Evolutionary conservation across 2,888 invertebrate species (phyloP).

Genomic region (Drosophila kanekoi): DNA sequence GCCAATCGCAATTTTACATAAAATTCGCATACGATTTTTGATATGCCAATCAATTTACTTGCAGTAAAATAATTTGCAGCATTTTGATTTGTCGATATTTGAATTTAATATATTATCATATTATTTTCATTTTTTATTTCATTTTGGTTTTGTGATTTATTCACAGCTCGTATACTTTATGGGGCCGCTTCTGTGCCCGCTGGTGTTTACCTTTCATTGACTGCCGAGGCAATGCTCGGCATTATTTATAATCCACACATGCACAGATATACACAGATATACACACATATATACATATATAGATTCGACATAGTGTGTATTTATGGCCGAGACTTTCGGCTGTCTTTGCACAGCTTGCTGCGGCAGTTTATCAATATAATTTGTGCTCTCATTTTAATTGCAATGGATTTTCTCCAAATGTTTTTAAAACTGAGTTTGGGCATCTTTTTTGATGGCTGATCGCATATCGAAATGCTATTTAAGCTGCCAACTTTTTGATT

Average conservation of each 20-base stretch:
- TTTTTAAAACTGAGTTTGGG: slow-evolving; percentile 6
- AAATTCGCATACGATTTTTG: slow-evolving; percentile 39
- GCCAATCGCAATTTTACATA: slow-evolving; percentile 42
- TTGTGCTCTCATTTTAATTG: slow-evolving; percentile 24
- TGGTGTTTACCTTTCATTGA: slow-evolving; percentile 57
- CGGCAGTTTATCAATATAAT: slow-evolving; percentile 1
- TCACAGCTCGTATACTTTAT: slow-evolving; percentile 39
- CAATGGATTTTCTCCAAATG: slow-evolving; percentile 19
- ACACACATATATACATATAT: slow-evolving; percentile 2
- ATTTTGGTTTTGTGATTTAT: slow-evolving; percentile 48
- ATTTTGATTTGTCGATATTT: slow-evolving; percentile 60
- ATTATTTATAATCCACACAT: slow-evolving; percentile 38
- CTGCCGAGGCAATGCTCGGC: slow-evolving; percentile 24
- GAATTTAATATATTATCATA: slow-evolving; percentile 45
- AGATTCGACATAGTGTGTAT: slow-evolving; percentile 10
- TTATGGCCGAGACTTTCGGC: slow-evolving; percentile 20
- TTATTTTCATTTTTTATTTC: slow-evolving; percentile 18
- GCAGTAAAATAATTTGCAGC: slow-evolving; percentile 41
- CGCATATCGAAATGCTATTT: slow-evolving; percentile 14
- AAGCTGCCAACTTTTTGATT: slow-evolving; percentile 39
- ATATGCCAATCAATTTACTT: slow-evolving; percentile 55
- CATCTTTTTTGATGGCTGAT: slow-evolving; percentile 5
- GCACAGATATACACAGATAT: slow-evolving; percentile 2
- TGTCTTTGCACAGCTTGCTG: slow-evolving; percentile 8
- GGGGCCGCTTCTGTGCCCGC: slow-evolving; percentile 10